Percentiles rank a stretch among this genome's conserved stretches.
Evolutionary conservation across 2,113 vertebrate species (phyloP).

Genomic region (Triplophysa rosa): DNA sequence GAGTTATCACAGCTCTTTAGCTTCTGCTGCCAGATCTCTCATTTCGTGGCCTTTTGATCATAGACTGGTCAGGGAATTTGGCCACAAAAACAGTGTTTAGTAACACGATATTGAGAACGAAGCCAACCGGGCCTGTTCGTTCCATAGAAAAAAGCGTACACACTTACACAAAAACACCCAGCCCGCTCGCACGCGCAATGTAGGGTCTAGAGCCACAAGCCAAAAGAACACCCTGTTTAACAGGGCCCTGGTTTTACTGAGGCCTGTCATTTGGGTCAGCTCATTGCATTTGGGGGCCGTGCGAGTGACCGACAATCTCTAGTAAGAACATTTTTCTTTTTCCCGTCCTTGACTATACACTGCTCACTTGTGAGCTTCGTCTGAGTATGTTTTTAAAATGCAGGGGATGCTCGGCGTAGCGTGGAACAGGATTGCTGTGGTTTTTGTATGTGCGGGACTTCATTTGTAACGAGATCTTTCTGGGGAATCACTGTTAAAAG

Average conservation of each 20-base stretch:
- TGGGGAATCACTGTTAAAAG: conserved; percentile 35
- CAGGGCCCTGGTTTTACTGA: conserved; percentile 54
- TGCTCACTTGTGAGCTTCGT: background rate
- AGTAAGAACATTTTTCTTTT: background rate
- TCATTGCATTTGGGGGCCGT: conserved; percentile 13
- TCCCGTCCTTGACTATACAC: conserved; percentile 4
- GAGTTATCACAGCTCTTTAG: conserved; percentile 4
- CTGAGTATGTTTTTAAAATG: conserved; percentile 12
- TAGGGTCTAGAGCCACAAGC: conserved; percentile 34
- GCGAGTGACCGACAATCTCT: conserved; percentile 49
- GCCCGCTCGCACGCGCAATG: conserved; percentile 10
- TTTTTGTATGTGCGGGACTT: conserved; percentile 23
- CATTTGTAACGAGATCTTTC: conserved; percentile 21
- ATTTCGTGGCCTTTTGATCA: conserved; percentile 50
- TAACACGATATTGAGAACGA: conserved; percentile 50
- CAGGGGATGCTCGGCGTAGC: conserved; percentile 2
- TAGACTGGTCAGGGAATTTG: conserved; percentile 46
- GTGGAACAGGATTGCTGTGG: conserved; percentile 16
- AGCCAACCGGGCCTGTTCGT: conserved; percentile 35
- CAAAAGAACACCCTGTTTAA: conserved; percentile 48
- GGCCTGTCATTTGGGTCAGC: conserved; percentile 61
- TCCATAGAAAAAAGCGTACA: background rate
- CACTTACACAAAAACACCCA: conserved; percentile 13
- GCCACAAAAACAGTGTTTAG: conserved; percentile 53
- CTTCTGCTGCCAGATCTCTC: conserved; percentile 41